Conservation (phyloP, 2,113 vertebrate species). For the Tragelaphus strepsiceros region DNA sequence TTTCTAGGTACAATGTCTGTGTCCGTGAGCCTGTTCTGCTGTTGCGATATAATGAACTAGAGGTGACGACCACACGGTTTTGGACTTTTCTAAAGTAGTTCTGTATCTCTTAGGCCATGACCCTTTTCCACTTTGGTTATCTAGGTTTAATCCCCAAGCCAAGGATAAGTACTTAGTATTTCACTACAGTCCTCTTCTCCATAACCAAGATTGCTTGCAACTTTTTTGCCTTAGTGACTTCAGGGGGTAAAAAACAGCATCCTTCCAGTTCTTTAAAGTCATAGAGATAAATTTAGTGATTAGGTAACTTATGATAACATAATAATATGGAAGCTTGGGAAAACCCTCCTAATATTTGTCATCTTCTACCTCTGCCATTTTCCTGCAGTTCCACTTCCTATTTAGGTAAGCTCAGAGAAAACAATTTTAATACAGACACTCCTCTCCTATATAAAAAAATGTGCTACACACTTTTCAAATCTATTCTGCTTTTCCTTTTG, state of each 20-base stretch:
- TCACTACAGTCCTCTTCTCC: conserved; percentile 47
- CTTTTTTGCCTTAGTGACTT: conserved; percentile 71
- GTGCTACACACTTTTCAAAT: background rate
- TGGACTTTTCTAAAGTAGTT: conserved; percentile 69
- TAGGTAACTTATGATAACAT: conserved; percentile 74
- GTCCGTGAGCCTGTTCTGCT: conserved; percentile 55
- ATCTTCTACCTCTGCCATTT: conserved; percentile 79
- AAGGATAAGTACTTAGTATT: conserved; percentile 12
- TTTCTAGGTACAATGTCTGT: background rate
- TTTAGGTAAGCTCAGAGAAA: conserved; percentile 49
- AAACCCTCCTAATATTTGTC: conserved; percentile 67
- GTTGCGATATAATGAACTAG: conserved; percentile 46
- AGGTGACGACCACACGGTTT: conserved; percentile 53
- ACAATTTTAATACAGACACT: conserved; percentile 27
- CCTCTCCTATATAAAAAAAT: conserved; percentile 38
- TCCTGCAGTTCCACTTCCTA: conserved; percentile 30
- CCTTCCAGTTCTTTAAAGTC: conserved; percentile 71
- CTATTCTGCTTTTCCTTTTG: conserved; percentile 47
- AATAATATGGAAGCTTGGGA: conserved; percentile 69
- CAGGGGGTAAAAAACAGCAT: conserved; percentile 24
- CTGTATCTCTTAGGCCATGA: conserved; percentile 49
- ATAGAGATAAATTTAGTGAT: conserved; percentile 73
- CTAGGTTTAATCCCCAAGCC: conserved; percentile 55
- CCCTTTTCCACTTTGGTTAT: conserved; percentile 30
- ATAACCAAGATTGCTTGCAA: conserved; percentile 63